Evolutionary conservation across 2,113 vertebrate species (phyloP).

Genomic region (Oceanites oceanicus): DNA sequence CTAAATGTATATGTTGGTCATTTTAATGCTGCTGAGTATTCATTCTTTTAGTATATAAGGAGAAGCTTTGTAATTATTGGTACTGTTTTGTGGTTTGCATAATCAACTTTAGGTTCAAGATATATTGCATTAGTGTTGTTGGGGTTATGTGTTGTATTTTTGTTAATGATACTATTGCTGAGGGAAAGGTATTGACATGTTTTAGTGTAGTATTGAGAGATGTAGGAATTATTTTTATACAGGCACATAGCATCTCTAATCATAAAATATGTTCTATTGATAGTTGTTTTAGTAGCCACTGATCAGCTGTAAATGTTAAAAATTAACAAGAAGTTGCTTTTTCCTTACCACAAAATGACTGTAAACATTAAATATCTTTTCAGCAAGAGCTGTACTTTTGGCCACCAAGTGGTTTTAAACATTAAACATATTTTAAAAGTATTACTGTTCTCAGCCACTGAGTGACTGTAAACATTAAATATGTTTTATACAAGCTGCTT

Average conservation of each 20-base stretch:
- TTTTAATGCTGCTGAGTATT: not conserved
- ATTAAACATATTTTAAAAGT: constrained; percentile 68
- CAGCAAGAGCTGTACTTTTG: constrained; percentile 5
- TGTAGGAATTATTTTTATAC: not conserved
- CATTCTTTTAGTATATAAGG: not conserved
- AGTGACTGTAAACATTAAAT: constrained; percentile 70
- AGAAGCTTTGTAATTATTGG: not conserved
- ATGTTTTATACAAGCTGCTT: constrained; percentile 69
- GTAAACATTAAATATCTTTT: constrained; percentile 60
- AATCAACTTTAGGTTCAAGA: not conserved
- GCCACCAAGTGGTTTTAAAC: constrained; percentile 50
- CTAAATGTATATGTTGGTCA: not conserved
- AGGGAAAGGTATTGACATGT: not conserved
- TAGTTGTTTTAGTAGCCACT: constrained; percentile 26
- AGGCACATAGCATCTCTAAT: not conserved
- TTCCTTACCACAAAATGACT: constrained; percentile 40
- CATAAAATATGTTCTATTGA: constrained; percentile 1
- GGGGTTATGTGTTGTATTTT: not conserved
- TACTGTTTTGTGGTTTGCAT: not conserved
- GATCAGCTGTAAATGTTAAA: constrained; percentile 68
- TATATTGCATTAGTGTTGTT: not conserved
- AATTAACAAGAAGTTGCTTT: constrained; percentile 65
- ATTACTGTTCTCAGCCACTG: constrained; percentile 47
- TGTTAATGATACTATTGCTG: not conserved
- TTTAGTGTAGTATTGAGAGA: constrained; percentile 6